phyloP scores from a whole-genome alignment of 2,113 vertebrate genomes.

The Myrmecobius fasciatus region DNA sequence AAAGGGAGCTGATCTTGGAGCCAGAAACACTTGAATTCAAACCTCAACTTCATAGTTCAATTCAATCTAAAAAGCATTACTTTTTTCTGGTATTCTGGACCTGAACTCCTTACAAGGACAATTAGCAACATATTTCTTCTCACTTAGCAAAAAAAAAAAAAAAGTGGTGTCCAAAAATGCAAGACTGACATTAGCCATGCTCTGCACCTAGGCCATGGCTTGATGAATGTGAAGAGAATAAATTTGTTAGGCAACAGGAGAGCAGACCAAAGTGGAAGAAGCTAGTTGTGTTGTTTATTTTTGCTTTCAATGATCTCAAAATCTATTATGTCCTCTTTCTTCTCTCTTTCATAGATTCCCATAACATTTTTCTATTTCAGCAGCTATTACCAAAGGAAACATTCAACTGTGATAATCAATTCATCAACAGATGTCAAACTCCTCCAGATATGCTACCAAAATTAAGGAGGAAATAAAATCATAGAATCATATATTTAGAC shows the following conservation, averaged over 20 bases:
- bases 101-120: background rate
- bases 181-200: background rate
- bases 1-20: background rate
- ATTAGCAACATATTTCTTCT: background rate
- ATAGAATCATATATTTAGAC: background rate
- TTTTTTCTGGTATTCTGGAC: background rate
- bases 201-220: background rate
- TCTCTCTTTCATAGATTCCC: background rate
- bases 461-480: background rate
- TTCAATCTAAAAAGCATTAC: background rate
- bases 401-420: accelerated
- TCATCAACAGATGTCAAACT: background rate
- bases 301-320: background rate
- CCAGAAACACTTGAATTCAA: background rate
- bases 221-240: background rate
- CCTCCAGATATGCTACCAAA: accelerated
- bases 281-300: background rate
- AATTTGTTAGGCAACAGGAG: background rate
- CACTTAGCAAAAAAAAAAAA: no score
- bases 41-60: background rate
- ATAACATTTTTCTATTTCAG: background rate
- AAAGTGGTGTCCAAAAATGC: background rate
- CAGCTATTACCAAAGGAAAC: background rate
- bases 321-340: background rate
- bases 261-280: background rate